A percentile compares a stretch with the other conserved stretches of the same genome.
Evolutionary conservation across 2,113 vertebrate species (phyloP).

Genomic region (Erythrocercus mccallii): DNA sequence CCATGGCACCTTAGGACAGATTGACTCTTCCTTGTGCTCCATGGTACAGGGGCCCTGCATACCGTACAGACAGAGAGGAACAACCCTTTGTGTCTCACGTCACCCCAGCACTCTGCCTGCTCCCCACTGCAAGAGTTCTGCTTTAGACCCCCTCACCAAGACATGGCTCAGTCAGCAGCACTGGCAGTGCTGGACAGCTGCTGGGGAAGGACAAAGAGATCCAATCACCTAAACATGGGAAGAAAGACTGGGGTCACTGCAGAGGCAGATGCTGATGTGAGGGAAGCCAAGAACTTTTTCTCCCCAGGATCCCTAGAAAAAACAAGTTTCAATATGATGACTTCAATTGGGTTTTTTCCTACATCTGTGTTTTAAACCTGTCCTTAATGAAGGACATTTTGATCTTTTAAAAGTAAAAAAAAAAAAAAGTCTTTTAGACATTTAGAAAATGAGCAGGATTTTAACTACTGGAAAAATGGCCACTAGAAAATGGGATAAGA

Average conservation of each 20-base stretch:
- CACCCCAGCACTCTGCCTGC: not conserved
- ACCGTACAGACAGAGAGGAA: not conserved
- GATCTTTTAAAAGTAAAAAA: not conserved
- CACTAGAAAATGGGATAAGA: not conserved
- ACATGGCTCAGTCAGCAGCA: not conserved
- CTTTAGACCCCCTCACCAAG: not conserved
- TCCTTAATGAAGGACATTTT: not conserved
- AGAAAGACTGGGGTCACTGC: not conserved
- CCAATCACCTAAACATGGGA: no score
- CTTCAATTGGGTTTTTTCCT: not conserved
- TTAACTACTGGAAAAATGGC: not conserved
- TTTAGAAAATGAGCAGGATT: not conserved
- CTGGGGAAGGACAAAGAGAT: no score
- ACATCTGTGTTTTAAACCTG: not conserved
- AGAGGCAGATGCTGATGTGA: no score
- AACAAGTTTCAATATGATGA: fast-evolving
- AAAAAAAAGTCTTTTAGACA: not conserved
- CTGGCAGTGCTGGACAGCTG: not conserved
- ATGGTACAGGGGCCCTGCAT: fast-evolving
- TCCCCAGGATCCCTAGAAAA: fast-evolving
- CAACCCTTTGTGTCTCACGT: fast-evolving
- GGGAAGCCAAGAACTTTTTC: not conserved
- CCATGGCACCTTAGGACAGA: not conserved
- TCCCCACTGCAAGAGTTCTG: not conserved
- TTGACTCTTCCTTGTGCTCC: fast-evolving